phyloP scores from a whole-genome alignment of 2,888 invertebrate species.

The Trichopria drosophilae region DNA sequence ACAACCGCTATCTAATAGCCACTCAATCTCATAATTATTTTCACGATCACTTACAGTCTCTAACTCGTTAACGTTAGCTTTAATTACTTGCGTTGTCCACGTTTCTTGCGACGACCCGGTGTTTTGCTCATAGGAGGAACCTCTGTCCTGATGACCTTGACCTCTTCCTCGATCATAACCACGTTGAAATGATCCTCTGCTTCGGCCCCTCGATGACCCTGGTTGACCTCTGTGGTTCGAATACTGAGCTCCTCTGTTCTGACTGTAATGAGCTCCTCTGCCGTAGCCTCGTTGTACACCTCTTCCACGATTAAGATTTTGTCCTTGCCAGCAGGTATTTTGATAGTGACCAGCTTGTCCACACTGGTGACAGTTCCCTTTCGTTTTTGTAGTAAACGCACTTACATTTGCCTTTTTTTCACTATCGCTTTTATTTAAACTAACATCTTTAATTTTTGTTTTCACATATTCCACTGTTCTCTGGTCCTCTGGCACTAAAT shows the following conservation, averaged over 20 bases:
- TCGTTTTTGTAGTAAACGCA: conserved; percentile 4
- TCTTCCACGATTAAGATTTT: conserved; percentile 6
- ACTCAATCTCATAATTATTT: conserved; percentile 11
- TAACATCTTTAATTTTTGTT: no score
- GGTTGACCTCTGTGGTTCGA: background rate
- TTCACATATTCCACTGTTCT: conserved; percentile 39
- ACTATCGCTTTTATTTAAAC: no score
- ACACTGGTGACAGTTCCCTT: background rate
- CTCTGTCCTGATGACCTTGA: no score
- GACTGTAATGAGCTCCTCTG: conserved; percentile 1
- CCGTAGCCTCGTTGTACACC: background rate
- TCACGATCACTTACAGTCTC: background rate
- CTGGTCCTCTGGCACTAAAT: conserved; percentile 33
- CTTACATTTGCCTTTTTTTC: conserved; percentile 9
- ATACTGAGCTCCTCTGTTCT: background rate
- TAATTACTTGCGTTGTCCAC: background rate
- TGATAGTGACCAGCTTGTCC: background rate
- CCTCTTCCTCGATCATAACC: conserved; percentile 9
- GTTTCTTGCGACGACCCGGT: background rate
- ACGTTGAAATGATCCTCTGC: conserved; percentile 1
- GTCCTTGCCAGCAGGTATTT: background rate
- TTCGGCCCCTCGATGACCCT: conserved; percentile 1
- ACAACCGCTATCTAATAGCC: no score
- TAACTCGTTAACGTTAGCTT: background rate
- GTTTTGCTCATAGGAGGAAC: background rate